phyloP scores from a whole-genome alignment of 2,113 vertebrate genomes.

The Panthera tigris region DNA sequence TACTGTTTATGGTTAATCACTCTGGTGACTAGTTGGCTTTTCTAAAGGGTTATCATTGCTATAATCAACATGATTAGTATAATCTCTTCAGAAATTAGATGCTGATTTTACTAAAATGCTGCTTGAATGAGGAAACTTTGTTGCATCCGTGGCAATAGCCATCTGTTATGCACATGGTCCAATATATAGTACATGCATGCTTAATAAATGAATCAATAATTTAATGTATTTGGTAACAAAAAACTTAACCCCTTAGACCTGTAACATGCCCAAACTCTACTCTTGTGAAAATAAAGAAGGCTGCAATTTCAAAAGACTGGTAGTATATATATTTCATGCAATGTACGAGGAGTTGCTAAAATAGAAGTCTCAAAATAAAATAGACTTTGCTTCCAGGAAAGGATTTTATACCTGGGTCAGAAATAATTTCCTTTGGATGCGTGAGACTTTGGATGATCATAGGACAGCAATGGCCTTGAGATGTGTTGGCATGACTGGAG shows the following conservation, averaged over 20 bases:
- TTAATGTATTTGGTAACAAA: constrained; percentile 3
- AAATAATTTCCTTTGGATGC: constrained; percentile 8
- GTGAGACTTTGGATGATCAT: background rate
- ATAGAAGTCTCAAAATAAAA: background rate
- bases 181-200: background rate
- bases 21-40: constrained; percentile 27
- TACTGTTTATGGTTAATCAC: constrained; percentile 39
- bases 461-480: background rate
- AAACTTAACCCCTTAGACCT: background rate
- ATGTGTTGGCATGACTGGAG: background rate
- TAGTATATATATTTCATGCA: background rate
- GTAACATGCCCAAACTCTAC: background rate
- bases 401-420: background rate
- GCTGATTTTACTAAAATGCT: constrained; percentile 39
- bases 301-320: background rate
- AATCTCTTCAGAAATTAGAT: constrained; percentile 51
- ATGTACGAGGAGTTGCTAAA: background rate
- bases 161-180: background rate
- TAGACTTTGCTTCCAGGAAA: background rate
- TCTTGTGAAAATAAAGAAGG: background rate
- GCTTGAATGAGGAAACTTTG: background rate
- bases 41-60: background rate
- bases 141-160: background rate
- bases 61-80: constrained; percentile 27
- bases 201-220: background rate